These are phyloP conservation scores for Hirudinaria manillensis DNA, from an alignment of 2,888 invertebrate species.

Conservation along the genomic window DNA sequence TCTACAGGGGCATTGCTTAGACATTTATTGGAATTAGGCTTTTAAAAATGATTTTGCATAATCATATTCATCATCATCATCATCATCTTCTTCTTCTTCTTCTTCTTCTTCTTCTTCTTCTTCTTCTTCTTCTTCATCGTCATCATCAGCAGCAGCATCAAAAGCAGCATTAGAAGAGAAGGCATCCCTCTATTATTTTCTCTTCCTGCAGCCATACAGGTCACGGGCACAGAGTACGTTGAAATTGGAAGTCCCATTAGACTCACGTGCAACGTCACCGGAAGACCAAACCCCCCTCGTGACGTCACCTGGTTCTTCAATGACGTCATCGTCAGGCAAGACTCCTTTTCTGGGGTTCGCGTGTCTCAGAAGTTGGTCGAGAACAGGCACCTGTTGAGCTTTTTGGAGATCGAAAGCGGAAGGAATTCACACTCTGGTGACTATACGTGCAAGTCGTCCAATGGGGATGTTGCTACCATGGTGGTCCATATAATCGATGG, in stretches of 20 bases:
- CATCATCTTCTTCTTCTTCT: conserved; percentile 19
- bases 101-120: too few species aligned
- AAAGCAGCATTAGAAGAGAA: too few species aligned
- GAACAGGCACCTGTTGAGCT: conserved; percentile 41
- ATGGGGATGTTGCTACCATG: conserved; percentile 44
- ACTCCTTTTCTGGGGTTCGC: conserved; percentile 29
- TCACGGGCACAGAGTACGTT: conserved; percentile 45
- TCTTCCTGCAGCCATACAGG: conserved; percentile 43
- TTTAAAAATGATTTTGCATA: too few species aligned
- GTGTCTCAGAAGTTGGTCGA: conserved; percentile 21
- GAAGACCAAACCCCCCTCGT: conserved; percentile 46
- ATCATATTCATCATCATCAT: conserved; percentile 25
- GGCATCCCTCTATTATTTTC: too few species aligned
- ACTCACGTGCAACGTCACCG: conserved; percentile 49
- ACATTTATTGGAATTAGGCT: too few species aligned
- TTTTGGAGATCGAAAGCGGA: conserved; percentile 44
- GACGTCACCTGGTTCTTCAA: conserved; percentile 49
- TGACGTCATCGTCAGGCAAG: conserved; percentile 43
- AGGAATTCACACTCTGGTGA: conserved; percentile 44
- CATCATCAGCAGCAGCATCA: neutral
- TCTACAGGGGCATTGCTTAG: too few species aligned
- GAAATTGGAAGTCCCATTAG: conserved; percentile 45
- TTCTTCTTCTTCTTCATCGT: conserved; percentile 2
- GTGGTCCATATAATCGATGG: conserved; percentile 48
- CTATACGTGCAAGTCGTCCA: conserved; percentile 46